A percentile compares a stretch with the other conserved stretches of the same genome.
Evolutionary conservation across 2,888 invertebrate genomes (phyloP).

Genomic region (Ctenicera cuprea): DNA sequence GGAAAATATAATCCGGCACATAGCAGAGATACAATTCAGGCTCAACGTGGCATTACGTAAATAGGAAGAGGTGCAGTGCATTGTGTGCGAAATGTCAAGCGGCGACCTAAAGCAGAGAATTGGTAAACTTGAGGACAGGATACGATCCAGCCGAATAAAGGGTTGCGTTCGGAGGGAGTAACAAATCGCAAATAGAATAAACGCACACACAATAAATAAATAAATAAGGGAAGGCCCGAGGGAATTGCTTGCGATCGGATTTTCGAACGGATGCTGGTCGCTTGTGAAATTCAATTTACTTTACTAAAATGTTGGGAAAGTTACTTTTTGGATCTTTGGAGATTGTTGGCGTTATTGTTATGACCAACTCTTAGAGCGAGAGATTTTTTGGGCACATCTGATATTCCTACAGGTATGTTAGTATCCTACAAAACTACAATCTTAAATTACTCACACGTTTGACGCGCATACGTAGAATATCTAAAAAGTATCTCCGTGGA

Average conservation of each 20-base stretch:
- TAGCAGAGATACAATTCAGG: conserved; percentile 20
- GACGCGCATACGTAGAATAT: too few relatives aligned
- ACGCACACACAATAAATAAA: conserved; percentile 29
- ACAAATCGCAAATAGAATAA: conserved; percentile 29
- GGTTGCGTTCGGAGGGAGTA: conserved; percentile 11
- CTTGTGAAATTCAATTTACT: background rate
- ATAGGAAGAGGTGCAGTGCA: conserved; percentile 24
- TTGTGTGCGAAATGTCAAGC: conserved; percentile 24
- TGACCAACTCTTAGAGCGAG: too few relatives aligned
- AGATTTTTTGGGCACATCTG: too few relatives aligned
- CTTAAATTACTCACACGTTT: too few relatives aligned
- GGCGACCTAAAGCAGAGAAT: background rate
- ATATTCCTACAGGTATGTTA: too few relatives aligned
- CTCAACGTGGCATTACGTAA: conserved; percentile 20
- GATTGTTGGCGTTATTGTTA: too few relatives aligned
- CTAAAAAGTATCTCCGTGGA: too few relatives aligned
- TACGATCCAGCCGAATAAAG: conserved; percentile 5
- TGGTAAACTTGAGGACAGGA: conserved; percentile 22
- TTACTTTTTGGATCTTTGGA: too few relatives aligned
- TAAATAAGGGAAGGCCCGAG: conserved; percentile 17
- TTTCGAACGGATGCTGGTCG: conserved; percentile 5
- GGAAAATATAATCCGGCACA: conserved; percentile 14
- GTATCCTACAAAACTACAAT: too few relatives aligned
- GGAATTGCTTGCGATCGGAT: conserved; percentile 13
- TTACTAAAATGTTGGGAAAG: too few relatives aligned